phyloP scores from a whole-genome alignment of 1,140 invertebrate genomes.

The Pissodes strobi region DNA sequence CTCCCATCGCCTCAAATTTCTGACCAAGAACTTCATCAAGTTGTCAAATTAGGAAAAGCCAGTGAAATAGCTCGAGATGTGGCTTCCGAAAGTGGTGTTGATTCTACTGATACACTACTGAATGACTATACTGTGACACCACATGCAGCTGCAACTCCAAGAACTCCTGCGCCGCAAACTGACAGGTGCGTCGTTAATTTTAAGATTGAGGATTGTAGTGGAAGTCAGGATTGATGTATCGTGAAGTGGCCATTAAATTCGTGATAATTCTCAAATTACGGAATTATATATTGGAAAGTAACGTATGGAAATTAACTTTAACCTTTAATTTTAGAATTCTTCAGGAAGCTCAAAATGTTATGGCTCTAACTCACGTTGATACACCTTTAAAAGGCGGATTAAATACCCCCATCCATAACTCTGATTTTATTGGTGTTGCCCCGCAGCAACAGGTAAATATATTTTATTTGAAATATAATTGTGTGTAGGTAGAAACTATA shows the following conservation, averaged over 20 bases:
- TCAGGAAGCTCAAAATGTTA: slow-evolving; percentile 97
- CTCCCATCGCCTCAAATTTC: slow-evolving; percentile 96
- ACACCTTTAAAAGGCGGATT: slow-evolving; percentile 95
- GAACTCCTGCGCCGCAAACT: slow-evolving; percentile 79
- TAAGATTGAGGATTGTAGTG: too few relatives aligned
- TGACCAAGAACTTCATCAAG: slow-evolving; percentile 88
- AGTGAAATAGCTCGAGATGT: slow-evolving; percentile 93
- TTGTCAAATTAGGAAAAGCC: slow-evolving; percentile 94
- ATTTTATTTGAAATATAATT: neutral
- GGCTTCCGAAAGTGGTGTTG: slow-evolving; percentile 80
- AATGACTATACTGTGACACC: slow-evolving; percentile 91
- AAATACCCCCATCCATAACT: slow-evolving; percentile 89
- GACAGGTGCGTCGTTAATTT: slow-evolving; percentile 61
- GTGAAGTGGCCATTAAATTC: too few relatives aligned
- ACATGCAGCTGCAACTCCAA: slow-evolving; percentile 75
- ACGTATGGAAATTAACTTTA: too few relatives aligned
- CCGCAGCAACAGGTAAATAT: slow-evolving; percentile 65
- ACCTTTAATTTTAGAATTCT: slow-evolving; percentile 61
- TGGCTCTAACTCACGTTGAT: slow-evolving; percentile 96
- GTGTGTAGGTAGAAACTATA: too few relatives aligned
- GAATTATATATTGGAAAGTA: too few relatives aligned
- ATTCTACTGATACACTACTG: slow-evolving; percentile 83
- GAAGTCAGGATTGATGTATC: too few relatives aligned
- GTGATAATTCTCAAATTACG: too few relatives aligned
- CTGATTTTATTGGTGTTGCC: slow-evolving; percentile 83